Evolutionary conservation across 2,888 invertebrate genomes (phyloP), one percentile per base, ranked within the genome.

Genomic region (Drosophila dives): DNA sequence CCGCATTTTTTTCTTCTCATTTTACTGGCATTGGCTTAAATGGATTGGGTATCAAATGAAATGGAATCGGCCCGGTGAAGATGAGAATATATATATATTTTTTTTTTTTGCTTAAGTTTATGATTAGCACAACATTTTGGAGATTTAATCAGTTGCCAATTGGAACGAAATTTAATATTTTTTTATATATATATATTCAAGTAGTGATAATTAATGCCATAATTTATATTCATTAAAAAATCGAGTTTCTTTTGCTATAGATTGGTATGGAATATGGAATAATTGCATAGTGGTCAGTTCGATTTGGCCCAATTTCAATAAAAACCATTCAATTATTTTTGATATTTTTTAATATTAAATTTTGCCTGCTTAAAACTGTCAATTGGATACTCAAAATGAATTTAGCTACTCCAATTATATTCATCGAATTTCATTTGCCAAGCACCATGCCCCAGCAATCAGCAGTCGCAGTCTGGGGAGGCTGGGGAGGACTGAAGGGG

Each of bases 1-100:
- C 34, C 53, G 64, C 61, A 72, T 29, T 64, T 73, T 67, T 50
- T 50, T 67, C 49, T 65, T 49, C 33, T 49, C 26, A 42, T 64
- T 45, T 26, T 51, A 48, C 49, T 48, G 51, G 54, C 45, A 32
- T 40, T 26, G 33, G 34, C 53, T 59, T 40, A 48, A 55, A 53
- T 53, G 74, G 12, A 67, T 55, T 55, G 42, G 71, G 29, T 15
- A 32, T 2, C n/a, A 56, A 29, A 40, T 40, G 15, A 40, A 40
- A 36, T 32, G 26, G 34, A 48, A 60, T 34, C 23, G 56, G 12
- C 40, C 12, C 6, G n/a, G 10, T 32, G 5, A 26, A 58, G 45
- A 51, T 23, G 67, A 33, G 32, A 23, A 33, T 48, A 29, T 29
- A 29, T 23, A 23, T 64, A 15, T 56, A 26, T 34, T 11, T 48